These are phyloP conservation scores for Anoncus sp. DNA, from an alignment of 2,888 invertebrate genomes.

Conservation along the genomic window DNA sequence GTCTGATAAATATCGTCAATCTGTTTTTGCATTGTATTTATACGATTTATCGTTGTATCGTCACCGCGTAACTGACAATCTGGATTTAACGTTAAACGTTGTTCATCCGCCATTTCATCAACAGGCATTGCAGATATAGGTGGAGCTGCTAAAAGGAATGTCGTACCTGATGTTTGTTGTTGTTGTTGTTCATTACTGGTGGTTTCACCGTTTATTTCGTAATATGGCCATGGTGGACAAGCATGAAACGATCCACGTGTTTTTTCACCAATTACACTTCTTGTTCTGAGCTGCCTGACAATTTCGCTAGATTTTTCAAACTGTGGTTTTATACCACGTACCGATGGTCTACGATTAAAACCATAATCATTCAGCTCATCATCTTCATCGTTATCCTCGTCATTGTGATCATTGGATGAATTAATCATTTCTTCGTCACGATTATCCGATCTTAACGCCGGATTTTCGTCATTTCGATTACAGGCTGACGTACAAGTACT, in stretches of 20 bases:
- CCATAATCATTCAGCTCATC: constrained; percentile 97
- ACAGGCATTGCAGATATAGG: too few relatives aligned
- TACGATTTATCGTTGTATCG: constrained; percentile 78
- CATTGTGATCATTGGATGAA: constrained; percentile 85
- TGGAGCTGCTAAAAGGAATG: constrained; percentile 51
- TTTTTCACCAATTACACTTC: constrained; percentile 80
- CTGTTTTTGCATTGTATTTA: constrained; percentile 79
- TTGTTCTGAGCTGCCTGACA: constrained; percentile 91
- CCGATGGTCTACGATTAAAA: constrained; percentile 94
- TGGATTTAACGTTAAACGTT: constrained; percentile 28
- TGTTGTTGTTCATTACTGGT: constrained; percentile 31
- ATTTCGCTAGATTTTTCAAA: constrained; percentile 92
- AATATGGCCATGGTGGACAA: constrained; percentile 64
- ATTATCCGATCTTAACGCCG: neutral
- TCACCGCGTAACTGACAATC: constrained; percentile 68
- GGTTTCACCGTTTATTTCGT: constrained; percentile 58
- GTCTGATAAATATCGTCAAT: constrained; percentile 81
- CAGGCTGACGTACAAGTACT: neutral
- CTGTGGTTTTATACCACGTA: constrained; percentile 94
- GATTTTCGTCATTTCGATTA: constrained; percentile 30
- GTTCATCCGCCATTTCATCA: too few relatives aligned
- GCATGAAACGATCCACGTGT: constrained; percentile 68
- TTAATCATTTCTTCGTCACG: constrained; percentile 80
- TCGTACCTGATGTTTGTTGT: constrained; percentile 45
- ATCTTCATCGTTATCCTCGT: constrained; percentile 93